Conservation (phyloP, 2,888 invertebrate genomes). For the Athripsodes cinereus region DNA sequence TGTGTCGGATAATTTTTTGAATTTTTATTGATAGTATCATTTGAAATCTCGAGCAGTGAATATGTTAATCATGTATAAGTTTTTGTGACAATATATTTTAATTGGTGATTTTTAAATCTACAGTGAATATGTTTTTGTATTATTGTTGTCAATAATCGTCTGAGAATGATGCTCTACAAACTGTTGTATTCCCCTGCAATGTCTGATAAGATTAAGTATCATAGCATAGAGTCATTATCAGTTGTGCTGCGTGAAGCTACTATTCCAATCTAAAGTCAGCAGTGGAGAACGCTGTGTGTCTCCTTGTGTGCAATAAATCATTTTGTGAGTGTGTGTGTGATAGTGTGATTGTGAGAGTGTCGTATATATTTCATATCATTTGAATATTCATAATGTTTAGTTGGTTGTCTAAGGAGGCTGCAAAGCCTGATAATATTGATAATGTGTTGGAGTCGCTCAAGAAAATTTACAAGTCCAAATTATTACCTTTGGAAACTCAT, state of each 20-base stretch:
- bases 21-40: too few relatives aligned
- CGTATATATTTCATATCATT: too few relatives aligned
- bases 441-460: conserved; percentile 93
- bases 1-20: too few relatives aligned
- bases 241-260: background rate
- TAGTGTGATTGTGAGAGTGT: background rate
- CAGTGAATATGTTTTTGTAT: too few relatives aligned
- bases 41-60: too few relatives aligned
- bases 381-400: conserved; percentile 80
- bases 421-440: conserved; percentile 74
- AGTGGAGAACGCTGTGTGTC: background rate
- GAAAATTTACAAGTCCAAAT: conserved; percentile 83
- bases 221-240: conserved; percentile 2
- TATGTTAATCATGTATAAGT: too few relatives aligned
- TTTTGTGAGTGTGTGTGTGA: background rate
- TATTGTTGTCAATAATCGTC: too few relatives aligned
- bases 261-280: background rate
- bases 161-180: background rate
- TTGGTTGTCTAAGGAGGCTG: conserved; percentile 71
- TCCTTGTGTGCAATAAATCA: background rate
- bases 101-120: too few relatives aligned
- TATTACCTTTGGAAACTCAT: conserved; percentile 81
- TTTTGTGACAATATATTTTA: too few relatives aligned
- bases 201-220: background rate
- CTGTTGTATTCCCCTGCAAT: background rate